A percentile compares a stretch with the other conserved stretches of the same genome.
Conservation (phyloP, 2,113 vertebrate species). For the Cephalopholis sonnerati region DNA sequence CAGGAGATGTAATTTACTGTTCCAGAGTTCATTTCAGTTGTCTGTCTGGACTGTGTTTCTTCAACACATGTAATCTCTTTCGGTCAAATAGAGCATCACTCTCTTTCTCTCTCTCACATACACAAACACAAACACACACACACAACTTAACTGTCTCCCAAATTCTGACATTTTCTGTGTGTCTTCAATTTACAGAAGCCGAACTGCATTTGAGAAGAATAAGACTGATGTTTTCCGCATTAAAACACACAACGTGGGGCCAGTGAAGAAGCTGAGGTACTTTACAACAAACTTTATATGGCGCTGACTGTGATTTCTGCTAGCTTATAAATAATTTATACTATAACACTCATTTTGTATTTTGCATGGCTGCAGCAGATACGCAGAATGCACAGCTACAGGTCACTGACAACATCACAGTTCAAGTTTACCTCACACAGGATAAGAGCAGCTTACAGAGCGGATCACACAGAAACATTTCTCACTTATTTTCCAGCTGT, state of each 20-base stretch:
- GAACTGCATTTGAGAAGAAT: constrained; percentile 95
- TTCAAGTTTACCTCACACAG: constrained; percentile 9
- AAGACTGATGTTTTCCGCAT: constrained; percentile 97
- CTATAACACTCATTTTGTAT: not conserved
- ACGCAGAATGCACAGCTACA: constrained; percentile 4
- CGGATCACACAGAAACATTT: constrained; percentile 35
- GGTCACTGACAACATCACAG: constrained; percentile 20
- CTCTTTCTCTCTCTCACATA: not conserved
- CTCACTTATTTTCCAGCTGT: constrained; percentile 47
- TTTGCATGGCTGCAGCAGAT: constrained; percentile 2
- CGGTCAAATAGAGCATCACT: not conserved
- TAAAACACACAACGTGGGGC: constrained; percentile 97
- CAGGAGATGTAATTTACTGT: constrained; percentile 39
- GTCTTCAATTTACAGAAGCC: constrained; percentile 87
- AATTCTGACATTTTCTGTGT: constrained; percentile 40
- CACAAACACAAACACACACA: not conserved
- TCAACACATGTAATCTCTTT: not conserved
- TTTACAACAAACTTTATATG: not conserved
- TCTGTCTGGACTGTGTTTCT: constrained; percentile 20
- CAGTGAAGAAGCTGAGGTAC: constrained; percentile 96
- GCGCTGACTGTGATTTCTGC: not conserved
- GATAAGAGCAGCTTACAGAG: constrained; percentile 36
- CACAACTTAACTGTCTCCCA: not conserved
- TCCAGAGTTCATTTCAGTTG: constrained; percentile 14
- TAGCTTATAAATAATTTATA: not conserved